These are phyloP conservation scores for Caenorhabditis japonica DNA, from an alignment of 2,888 invertebrate genomes.

Conservation along the genomic window DNA sequence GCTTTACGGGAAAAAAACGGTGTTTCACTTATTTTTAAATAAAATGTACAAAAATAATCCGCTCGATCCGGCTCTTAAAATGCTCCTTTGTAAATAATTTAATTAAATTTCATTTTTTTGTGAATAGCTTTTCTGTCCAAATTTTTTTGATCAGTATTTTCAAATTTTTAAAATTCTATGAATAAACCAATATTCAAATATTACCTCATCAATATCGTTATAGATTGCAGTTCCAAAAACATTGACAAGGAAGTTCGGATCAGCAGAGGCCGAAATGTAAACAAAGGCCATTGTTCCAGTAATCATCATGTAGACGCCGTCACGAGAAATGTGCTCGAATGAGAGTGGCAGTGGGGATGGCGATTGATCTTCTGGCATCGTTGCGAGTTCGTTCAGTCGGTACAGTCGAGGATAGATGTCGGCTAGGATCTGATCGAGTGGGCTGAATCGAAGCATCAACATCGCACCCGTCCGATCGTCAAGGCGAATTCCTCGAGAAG, in stretches of 20 bases:
- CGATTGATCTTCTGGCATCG: slow-evolving; percentile 41
- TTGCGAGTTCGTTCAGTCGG: slow-evolving; percentile 83
- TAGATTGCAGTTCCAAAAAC: slow-evolving; percentile 59
- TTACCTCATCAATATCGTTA: slow-evolving; percentile 60
- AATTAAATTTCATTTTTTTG: too few relatives aligned
- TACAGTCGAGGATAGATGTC: slow-evolving; percentile 92
- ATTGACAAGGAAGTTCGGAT: slow-evolving; percentile 56
- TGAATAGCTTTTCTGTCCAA: too few relatives aligned
- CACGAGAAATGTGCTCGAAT: slow-evolving; percentile 84
- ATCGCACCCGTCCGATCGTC: slow-evolving; percentile 94
- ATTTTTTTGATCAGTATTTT: not conserved
- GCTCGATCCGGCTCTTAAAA: too few relatives aligned
- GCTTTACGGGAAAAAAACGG: too few relatives aligned
- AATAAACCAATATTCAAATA: not conserved
- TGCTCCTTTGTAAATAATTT: too few relatives aligned
- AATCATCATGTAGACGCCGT: slow-evolving; percentile 92
- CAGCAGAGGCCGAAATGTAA: slow-evolving; percentile 57
- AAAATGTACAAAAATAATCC: too few relatives aligned
- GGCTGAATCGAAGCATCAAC: slow-evolving; percentile 91
- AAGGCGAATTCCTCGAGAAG: slow-evolving; percentile 87
- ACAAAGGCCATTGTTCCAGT: slow-evolving; percentile 81
- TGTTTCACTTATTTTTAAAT: too few relatives aligned
- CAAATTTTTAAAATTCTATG: not conserved
- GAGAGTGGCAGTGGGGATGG: slow-evolving; percentile 87
- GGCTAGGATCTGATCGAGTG: slow-evolving; percentile 86